Evolutionary conservation across 1,140 invertebrate genomes (phyloP).

Genomic region (Periplaneta americana): DNA sequence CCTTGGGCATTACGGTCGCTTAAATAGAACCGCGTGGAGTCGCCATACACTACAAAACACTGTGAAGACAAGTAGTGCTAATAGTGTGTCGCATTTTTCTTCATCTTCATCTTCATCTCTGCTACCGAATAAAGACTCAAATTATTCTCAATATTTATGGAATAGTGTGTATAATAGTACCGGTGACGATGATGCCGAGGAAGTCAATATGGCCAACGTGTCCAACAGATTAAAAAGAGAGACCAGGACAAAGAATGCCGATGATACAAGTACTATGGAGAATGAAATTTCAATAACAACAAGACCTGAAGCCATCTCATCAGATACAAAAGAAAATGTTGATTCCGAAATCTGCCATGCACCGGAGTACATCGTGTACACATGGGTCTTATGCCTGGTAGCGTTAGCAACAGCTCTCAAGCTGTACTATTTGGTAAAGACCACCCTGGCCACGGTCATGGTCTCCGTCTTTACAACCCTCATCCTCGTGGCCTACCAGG

Average conservation of each 20-base stretch:
- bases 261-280: too few species aligned
- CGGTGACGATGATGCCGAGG: too few species aligned
- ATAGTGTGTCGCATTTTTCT: not conserved
- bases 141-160: not conserved
- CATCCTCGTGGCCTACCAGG: conserved; percentile 52
- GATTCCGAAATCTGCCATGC: not conserved
- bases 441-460: conserved; percentile 70
- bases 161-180: not conserved
- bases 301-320: not conserved
- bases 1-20: not conserved
- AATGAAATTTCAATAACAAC: too few species aligned
- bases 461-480: conserved; percentile 62
- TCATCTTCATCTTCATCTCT: too few species aligned
- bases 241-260: too few species aligned
- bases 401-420: conserved; percentile 88
- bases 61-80: not conserved
- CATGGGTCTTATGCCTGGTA: conserved; percentile 88
- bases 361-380: conserved; percentile 87
- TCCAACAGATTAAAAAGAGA: not conserved
- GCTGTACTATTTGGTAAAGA: conserved; percentile 86
- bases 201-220: not conserved
- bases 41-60: not conserved
- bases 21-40: not conserved
- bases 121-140: not conserved
- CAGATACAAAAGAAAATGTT: not conserved